phyloP scores from a whole-genome alignment of 2,797 vertebrate genomes.

The Enteromius viviparus region DNA sequence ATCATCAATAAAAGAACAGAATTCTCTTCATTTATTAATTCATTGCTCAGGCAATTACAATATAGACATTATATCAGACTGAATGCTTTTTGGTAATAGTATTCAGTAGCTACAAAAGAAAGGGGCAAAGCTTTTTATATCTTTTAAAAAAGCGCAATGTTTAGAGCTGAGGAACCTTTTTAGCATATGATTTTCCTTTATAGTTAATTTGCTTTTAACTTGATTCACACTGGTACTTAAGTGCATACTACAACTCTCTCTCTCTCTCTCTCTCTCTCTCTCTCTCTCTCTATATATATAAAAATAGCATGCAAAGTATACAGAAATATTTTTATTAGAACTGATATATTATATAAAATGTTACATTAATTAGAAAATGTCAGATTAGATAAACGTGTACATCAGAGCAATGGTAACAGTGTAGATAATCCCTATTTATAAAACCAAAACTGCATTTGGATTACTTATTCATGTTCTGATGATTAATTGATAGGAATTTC shows the following conservation, averaged over 20 bases:
- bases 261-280: too few species aligned
- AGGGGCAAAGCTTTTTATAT: background rate
- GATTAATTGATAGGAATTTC: conserved; percentile 74
- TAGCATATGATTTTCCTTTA: background rate
- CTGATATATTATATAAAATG: background rate
- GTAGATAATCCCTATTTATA: conserved; percentile 26
- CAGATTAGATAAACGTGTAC: background rate
- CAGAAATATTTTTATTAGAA: background rate
- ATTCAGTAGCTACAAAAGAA: background rate
- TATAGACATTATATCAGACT: background rate
- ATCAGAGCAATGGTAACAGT: background rate
- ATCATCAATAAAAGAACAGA: conserved; percentile 74
- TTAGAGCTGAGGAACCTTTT: background rate
- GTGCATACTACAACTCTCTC: background rate
- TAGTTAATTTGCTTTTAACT: background rate
- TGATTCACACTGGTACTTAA: background rate
- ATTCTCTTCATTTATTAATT: conserved; percentile 73
- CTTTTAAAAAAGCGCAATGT: background rate
- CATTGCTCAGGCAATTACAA: background rate
- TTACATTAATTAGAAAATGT: background rate
- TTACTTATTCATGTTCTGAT: conserved; percentile 70
- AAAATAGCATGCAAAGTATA: background rate
- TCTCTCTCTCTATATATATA: too few species aligned
- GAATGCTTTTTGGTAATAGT: background rate
- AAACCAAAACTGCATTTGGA: conserved; percentile 46